phyloP scores from a whole-genome alignment of 2,888 invertebrate genomes.

The Apodemia zela region DNA sequence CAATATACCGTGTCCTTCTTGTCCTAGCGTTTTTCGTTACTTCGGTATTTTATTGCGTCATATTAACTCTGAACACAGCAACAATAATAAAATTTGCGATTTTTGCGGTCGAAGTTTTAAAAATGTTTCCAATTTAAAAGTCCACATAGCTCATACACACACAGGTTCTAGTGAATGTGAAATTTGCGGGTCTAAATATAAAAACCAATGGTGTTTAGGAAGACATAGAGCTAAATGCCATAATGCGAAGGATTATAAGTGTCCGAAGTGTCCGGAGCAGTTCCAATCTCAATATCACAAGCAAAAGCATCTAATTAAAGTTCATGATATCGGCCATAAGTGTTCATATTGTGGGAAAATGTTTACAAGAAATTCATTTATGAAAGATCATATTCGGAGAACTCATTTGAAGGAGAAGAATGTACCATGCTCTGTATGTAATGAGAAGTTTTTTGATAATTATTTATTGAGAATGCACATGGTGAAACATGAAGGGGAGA shows the following conservation, averaged over 20 bases:
- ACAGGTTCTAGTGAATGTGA: constrained; percentile 57
- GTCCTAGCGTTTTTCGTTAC: constrained; percentile 56
- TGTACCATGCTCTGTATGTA: constrained; percentile 61
- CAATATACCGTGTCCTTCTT: constrained; percentile 60
- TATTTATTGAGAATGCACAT: constrained; percentile 66
- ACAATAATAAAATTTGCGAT: constrained; percentile 65
- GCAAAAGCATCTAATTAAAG: constrained; percentile 73
- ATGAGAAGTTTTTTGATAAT: constrained; percentile 66
- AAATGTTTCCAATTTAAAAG: constrained; percentile 54
- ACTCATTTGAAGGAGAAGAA: constrained; percentile 71
- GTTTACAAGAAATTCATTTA: constrained; percentile 70
- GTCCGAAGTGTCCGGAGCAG: constrained; percentile 58
- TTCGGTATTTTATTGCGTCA: constrained; percentile 60
- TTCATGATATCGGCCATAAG: constrained; percentile 65
- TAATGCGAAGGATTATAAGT: constrained; percentile 63
- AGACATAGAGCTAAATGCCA: constrained; percentile 64
- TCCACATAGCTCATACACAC: constrained; percentile 60
- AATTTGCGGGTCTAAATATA: constrained; percentile 56
- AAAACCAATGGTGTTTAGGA: constrained; percentile 59
- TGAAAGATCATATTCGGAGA: constrained; percentile 66
- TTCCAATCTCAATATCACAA: constrained; percentile 77
- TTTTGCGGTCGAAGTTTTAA: constrained; percentile 64
- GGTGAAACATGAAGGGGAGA: constrained; percentile 76
- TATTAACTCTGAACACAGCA: constrained; percentile 61
- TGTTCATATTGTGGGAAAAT: constrained; percentile 61